Conservation (phyloP, 2,888 invertebrate genomes). For the Orthosia gothica region DNA sequence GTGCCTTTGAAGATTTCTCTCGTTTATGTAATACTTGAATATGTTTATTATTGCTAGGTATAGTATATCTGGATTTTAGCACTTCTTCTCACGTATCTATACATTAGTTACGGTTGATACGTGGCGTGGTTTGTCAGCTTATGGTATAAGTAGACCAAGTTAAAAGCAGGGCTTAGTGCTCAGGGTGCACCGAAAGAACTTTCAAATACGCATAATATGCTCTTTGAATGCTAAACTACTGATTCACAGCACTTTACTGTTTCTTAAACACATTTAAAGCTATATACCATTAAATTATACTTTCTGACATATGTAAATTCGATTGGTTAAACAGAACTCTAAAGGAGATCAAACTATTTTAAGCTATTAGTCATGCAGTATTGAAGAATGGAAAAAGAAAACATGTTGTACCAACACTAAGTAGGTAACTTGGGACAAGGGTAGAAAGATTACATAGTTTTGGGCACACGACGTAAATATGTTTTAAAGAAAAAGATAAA, state of each 20-base stretch:
- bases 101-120: too few species aligned
- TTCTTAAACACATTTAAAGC: background rate
- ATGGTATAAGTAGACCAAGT: background rate
- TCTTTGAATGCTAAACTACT: background rate
- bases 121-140: background rate
- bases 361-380: too few species aligned
- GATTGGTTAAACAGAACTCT: too few species aligned
- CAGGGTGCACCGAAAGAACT: background rate
- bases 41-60: background rate
- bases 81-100: background rate
- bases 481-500: too few species aligned
- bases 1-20: background rate
- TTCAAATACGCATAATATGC: background rate
- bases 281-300: background rate
- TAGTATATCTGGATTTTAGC: background rate
- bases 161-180: background rate
- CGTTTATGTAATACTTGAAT: background rate
- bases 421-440: too few species aligned
- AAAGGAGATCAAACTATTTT: too few species aligned
- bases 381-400: too few species aligned
- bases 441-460: too few species aligned
- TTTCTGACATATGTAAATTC: background rate
- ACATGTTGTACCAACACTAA: too few species aligned
- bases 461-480: too few species aligned
- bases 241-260: slow-evolving; percentile 1